Evolutionary conservation across 1,140 invertebrate species (phyloP).

Genomic region (Calosoma granatense): DNA sequence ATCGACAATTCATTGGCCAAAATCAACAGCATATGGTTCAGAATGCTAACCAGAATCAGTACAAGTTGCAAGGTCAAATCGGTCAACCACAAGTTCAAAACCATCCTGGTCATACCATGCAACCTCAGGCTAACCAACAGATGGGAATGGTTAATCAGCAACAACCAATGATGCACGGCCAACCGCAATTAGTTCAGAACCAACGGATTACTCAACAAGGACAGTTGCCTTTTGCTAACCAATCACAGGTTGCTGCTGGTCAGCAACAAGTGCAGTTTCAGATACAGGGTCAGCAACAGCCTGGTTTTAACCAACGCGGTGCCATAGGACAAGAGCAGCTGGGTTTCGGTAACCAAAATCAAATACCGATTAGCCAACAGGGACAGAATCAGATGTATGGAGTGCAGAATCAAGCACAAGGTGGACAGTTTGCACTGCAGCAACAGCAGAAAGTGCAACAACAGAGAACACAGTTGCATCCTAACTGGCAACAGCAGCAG

Average conservation of each 20-base stretch:
- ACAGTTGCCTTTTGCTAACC: background rate
- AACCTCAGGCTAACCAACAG: too few species aligned
- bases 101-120: too few species aligned
- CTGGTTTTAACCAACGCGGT: background rate
- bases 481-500: conserved; percentile 27
- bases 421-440: conserved; percentile 15
- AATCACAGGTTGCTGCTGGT: too few species aligned
- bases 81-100: too few species aligned
- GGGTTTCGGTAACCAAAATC: too few species aligned
- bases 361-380: background rate
- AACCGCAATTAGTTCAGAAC: conserved; percentile 7
- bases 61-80: too few species aligned
- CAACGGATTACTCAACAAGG: conserved; percentile 9
- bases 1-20: too few species aligned
- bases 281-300: conserved; percentile 12
- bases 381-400: background rate
- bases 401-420: conserved; percentile 17
- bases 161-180: conserved; percentile 11
- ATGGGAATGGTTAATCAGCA: conserved; percentile 13
- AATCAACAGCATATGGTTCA: too few species aligned
- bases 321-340: background rate
- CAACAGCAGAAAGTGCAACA: conserved; percentile 26
- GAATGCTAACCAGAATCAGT: too few species aligned
- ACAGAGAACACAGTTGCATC: conserved; percentile 16
- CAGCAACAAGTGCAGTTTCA: conserved; percentile 12